phyloP scores from a whole-genome alignment of 92 coral and sea anemone genomes.

The Montipora capitata region DNA sequence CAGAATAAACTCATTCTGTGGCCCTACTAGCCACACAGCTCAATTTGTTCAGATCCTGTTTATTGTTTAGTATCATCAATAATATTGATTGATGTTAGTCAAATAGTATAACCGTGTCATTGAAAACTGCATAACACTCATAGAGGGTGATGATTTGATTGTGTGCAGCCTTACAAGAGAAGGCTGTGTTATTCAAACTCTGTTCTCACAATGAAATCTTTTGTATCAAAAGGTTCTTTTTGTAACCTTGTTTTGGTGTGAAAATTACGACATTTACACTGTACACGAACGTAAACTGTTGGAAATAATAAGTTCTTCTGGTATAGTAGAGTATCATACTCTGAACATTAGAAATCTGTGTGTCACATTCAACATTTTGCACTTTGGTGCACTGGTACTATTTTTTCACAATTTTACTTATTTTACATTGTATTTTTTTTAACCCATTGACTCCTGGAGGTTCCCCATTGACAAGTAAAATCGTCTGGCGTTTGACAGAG shows the following conservation, averaged over 20 bases:
- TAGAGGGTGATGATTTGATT: not conserved
- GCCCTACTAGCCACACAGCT: no score
- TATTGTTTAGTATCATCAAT: no score
- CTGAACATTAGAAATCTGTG: not conserved
- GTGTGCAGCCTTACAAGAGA: not conserved
- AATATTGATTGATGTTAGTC: not conserved
- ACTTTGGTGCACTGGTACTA: not conserved
- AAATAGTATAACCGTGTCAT: not conserved
- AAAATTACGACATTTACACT: not conserved
- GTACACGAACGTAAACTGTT: not conserved
- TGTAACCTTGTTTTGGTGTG: conserved; percentile 64
- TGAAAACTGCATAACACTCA: not conserved
- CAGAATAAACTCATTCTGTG: no score
- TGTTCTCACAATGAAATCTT: conserved; percentile 40
- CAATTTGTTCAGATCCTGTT: no score
- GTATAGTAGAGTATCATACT: not conserved
- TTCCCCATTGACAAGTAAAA: no score
- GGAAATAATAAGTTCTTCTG: not conserved
- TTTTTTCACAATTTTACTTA: no score
- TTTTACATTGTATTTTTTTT: no score
- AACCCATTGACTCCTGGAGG: no score
- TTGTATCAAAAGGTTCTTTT: conserved; percentile 66
- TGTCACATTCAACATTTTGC: not conserved
- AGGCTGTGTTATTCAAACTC: conserved; percentile 2
- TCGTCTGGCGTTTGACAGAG: no score